phyloP scores from a whole-genome alignment of 1,140 invertebrate species.

The Drosophila gunungcola region DNA sequence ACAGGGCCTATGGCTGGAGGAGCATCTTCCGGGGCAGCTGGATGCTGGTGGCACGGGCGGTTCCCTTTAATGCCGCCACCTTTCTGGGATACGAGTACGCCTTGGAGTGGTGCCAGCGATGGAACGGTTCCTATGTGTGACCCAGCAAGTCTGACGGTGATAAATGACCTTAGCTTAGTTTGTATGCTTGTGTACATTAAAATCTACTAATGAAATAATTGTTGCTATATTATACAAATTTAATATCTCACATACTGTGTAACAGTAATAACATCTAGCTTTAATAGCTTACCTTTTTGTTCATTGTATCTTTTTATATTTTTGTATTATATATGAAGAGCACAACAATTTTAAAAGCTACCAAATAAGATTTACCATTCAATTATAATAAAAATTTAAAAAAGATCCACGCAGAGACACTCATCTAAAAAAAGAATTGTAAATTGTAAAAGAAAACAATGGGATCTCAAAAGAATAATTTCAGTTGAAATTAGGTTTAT shows the following conservation, averaged over 20 bases:
- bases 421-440: no score
- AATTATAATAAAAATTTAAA: no score
- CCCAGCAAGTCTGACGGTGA: not conserved
- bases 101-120: conserved; percentile 74
- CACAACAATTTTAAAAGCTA: no score
- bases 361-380: no score
- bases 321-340: no score
- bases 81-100: conserved; percentile 88
- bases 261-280: no score
- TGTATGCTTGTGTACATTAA: conserved; percentile 12
- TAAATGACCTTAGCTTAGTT: conserved; percentile 51
- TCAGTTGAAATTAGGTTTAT: no score
- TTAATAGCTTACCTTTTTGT: no score
- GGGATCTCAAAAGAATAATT: no score
- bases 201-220: conserved; percentile 23
- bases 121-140: conserved; percentile 32
- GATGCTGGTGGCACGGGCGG: conserved; percentile 87
- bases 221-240: conserved; percentile 16
- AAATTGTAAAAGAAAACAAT: not conserved
- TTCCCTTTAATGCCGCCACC: conserved; percentile 90
- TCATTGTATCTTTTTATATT: no score
- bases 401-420: no score
- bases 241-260: no score
- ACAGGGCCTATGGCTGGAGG: conserved; percentile 85
- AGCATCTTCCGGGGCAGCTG: conserved; percentile 87